Evolutionary conservation across 2,888 invertebrate genomes (phyloP), one percentile per base, ranked within the genome.

Genomic region (Trissolcus brochymenae): DNA sequence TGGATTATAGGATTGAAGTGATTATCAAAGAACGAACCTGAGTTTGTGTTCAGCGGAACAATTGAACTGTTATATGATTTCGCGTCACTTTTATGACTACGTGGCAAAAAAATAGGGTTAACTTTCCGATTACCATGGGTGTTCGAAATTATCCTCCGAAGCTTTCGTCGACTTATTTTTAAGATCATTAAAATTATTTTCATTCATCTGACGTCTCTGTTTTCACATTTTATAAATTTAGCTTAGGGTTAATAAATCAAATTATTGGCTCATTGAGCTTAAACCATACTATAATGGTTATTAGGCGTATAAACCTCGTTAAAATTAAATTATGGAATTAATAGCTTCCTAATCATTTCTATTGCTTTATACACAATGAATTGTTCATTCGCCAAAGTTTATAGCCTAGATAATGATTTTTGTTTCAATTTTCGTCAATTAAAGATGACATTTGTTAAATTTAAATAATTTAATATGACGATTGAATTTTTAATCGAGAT

Each of bases 1-100:
- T 73, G 68, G 77, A 77, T 77, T 77, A 77, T 77, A 60, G 78
- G 65, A 72, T 73, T 68, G 55, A 70, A 74, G 70, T 64, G 73
- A 74, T 78, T 78, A 72, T 73, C 65, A 75, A 67, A 75, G 71
- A 71, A 78, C 65, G 50, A 67, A 46, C 56, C 14, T 29, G 76
- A 65, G 76, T 66, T 71, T 71, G 71, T 61, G 60, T 70, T 71
- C 57, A 53, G 49, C 14, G 16, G 55, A 40, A 50, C 16, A 43
- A 65, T 29, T 9, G 7, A 29, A 54, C 51, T 46, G 61, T 71
- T 71, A 71, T 50, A 71, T 61, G 46, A 60, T 71, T 76, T 50
- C 49, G 25, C 14, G 41, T 54, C 16, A 65, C 60, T 76, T 66
- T 70, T 65, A 60, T 53, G 41, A 50, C 51, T 16, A 19, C 43